Conservation (phyloP, 2,797 vertebrate genomes). For the Phalloptychus januarius region DNA sequence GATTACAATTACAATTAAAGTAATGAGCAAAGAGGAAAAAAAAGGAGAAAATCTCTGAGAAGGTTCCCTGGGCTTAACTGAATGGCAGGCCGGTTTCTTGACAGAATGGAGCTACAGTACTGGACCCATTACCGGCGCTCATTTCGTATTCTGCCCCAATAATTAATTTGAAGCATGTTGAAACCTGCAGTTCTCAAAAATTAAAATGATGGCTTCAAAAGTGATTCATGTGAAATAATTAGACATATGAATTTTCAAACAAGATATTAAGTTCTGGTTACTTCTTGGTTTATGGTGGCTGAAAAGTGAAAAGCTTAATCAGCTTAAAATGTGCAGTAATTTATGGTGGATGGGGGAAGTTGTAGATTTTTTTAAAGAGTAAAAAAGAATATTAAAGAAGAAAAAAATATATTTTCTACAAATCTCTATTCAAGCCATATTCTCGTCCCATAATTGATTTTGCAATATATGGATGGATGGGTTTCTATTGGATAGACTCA, state of each 20-base stretch:
- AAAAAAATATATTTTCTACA: not conserved
- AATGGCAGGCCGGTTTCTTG: conserved; percentile 80
- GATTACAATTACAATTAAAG: conserved; percentile 87
- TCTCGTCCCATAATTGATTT: not conserved
- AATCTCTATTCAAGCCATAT: not conserved
- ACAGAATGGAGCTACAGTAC: conserved; percentile 76
- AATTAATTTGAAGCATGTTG: conserved; percentile 76
- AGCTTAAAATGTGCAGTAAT: not conserved
- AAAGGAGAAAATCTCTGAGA: conserved; percentile 69
- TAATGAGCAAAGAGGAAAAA: conserved; percentile 84
- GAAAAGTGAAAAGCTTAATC: conserved; percentile 11
- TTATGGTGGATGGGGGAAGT: not conserved
- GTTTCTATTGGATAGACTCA: not conserved
- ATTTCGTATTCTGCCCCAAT: conserved; percentile 72
- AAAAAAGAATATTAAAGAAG: not conserved
- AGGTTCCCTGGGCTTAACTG: conserved; percentile 80
- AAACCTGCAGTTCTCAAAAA: conserved; percentile 73
- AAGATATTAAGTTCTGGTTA: conserved; percentile 52
- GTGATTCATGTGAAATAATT: conserved; percentile 63
- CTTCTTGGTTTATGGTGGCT: conserved; percentile 45
- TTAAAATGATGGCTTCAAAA: conserved; percentile 70
- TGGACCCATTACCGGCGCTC: conserved; percentile 73
- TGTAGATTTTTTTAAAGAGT: not conserved
- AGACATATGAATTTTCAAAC: conserved; percentile 57
- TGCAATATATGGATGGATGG: not conserved